Evolutionary conservation across 2,888 invertebrate species (phyloP).

Genomic region (Eilema depressum): DNA sequence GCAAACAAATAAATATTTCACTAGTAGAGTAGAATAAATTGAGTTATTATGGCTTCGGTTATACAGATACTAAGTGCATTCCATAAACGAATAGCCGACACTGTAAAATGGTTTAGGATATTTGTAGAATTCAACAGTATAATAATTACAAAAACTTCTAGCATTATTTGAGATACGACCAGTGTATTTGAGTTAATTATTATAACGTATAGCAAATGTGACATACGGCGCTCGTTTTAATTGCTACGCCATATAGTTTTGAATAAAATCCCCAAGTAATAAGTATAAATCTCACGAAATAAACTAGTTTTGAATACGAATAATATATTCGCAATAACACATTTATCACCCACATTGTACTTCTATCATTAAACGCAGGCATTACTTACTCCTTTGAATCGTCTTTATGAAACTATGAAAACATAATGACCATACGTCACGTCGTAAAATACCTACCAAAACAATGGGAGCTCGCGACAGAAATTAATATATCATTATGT

Average conservation of each 20-base stretch:
- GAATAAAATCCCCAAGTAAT: background rate
- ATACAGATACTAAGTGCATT: background rate
- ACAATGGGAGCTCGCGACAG: slow-evolving; percentile 84
- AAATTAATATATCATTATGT: slow-evolving; percentile 88
- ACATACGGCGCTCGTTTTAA: no score
- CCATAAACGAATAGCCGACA: background rate
- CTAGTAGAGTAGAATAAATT: no score
- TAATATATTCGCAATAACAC: slow-evolving; percentile 54
- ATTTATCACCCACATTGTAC: slow-evolving; percentile 72
- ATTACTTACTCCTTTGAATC: slow-evolving; percentile 68
- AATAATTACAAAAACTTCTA: background rate
- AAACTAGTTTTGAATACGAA: slow-evolving; percentile 31
- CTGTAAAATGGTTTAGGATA: background rate
- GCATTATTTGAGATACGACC: no score
- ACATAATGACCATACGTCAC: slow-evolving; percentile 86
- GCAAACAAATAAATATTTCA: no score
- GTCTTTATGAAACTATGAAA: slow-evolving; percentile 86
- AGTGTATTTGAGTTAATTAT: no score
- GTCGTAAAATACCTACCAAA: slow-evolving; percentile 84
- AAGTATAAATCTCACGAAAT: background rate
- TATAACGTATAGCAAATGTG: no score
- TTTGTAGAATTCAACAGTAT: background rate
- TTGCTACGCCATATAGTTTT: background rate
- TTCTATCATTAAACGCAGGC: slow-evolving; percentile 80
- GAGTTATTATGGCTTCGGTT: no score